Evolutionary conservation across 2,888 invertebrate species (phyloP), one percentile per base, ranked within the genome.

Genomic region (Drosophila ustulata): DNA sequence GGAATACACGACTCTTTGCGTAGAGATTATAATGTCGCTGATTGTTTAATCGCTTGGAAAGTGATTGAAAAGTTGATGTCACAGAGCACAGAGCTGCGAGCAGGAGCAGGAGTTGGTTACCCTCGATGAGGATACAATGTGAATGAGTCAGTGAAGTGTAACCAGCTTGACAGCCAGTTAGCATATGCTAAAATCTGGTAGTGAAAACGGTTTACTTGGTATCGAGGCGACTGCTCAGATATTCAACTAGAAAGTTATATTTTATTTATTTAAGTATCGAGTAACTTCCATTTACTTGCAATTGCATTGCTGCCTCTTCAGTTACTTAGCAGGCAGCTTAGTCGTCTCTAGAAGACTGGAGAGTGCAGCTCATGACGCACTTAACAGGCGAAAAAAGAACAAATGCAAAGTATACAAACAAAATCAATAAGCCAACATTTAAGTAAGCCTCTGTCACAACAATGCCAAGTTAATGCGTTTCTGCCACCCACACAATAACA

Each of bases 11-110:
- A 82, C 85, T 85, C 80, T 80, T 82, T 52, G 74, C 71, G 71
- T 76, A 49, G 66, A 75, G 84, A 85, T 84, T 84, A 88, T 82
- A 82, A 88, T 80, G 80, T 77, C 78, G 85, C 71, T 78, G 85
- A 82, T 85, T 85, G 86, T 80, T 85, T 85, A 85, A 85, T 85
- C 85, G 86, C 83, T 85, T 82, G 85, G 88, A 85, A 85, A 88
- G 85, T 88, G 83, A 85, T 88, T 84, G 83, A 83, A 83, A 83
- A 81, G 81, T 83, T 81, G 82, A 66, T 49, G 62, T 67, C 67
- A 67, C 52, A 28, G 23, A 11, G 30, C 43, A 1, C 18, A 43
- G 43, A 28, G 37, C 34, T 13, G 18, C 13, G 32, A 43, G 51
- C 55, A 23, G 47, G 11, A 6, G 13, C 28, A 25, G 6, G 7